Evolutionary conservation across 2,113 vertebrate species (phyloP).

Genomic region (Strigops habroptila): DNA sequence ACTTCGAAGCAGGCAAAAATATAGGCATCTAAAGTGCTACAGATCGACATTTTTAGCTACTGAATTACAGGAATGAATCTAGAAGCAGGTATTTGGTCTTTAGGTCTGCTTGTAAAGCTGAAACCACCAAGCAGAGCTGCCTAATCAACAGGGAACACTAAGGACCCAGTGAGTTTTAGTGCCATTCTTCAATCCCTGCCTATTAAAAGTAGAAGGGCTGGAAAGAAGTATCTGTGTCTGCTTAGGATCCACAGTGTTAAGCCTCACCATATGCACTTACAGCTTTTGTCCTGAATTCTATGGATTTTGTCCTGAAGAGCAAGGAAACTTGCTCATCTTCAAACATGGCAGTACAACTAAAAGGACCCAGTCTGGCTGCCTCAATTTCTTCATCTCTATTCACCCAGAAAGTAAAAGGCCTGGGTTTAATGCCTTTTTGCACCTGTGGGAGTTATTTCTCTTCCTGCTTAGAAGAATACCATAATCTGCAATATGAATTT

Average conservation of each 20-base stretch:
- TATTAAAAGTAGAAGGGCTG: not conserved
- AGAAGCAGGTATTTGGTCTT: slow-evolving; percentile 50
- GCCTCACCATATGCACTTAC: not conserved
- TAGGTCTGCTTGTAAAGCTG: slow-evolving; percentile 12
- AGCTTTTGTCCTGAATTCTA: not conserved
- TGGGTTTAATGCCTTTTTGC: not conserved
- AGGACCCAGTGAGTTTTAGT: slow-evolving; percentile 34
- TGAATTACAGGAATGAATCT: slow-evolving; percentile 2
- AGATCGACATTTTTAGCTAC: not conserved
- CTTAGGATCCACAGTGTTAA: not conserved
- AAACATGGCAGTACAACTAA: not conserved
- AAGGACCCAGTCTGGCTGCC: not conserved
- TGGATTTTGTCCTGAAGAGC: not conserved
- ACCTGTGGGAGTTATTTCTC: not conserved
- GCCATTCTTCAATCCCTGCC: not conserved
- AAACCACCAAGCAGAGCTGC: slow-evolving; percentile 18
- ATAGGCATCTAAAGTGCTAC: not conserved
- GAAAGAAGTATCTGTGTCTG: not conserved
- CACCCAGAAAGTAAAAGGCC: not conserved
- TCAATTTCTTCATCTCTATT: not conserved
- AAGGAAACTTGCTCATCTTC: not conserved
- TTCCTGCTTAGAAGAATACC: not conserved
- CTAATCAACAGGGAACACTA: not conserved
- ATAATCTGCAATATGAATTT: not conserved
- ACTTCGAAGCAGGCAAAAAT: not conserved